phyloP scores from a whole-genome alignment of 2,797 vertebrate species.

The Lates japonicus region DNA sequence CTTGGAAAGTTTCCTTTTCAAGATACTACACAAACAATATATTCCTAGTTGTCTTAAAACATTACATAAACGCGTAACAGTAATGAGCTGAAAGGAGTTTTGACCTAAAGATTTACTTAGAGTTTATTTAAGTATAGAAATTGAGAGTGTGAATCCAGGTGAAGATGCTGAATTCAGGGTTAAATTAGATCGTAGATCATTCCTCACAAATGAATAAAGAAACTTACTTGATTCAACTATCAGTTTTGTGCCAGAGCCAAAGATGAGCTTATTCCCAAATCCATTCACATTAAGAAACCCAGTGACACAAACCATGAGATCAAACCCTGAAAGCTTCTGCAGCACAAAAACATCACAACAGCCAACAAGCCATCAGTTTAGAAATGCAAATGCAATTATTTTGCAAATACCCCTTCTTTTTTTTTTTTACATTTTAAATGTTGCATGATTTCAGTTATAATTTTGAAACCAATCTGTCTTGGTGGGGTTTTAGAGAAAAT shows the following conservation, averaged over 20 bases:
- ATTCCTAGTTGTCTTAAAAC: not conserved
- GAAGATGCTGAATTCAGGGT: not conserved
- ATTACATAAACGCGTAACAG: not conserved
- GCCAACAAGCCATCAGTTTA: too few relatives aligned
- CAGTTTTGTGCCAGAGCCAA: slow-evolving; percentile 42
- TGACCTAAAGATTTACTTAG: not conserved
- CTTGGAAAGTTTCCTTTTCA: not conserved
- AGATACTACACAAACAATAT: not conserved
- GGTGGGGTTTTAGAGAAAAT: too few relatives aligned
- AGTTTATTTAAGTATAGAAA: not conserved
- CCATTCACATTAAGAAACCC: slow-evolving; percentile 17
- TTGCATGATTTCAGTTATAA: too few relatives aligned
- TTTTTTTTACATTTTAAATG: too few relatives aligned
- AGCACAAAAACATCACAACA: too few relatives aligned
- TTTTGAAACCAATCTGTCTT: too few relatives aligned
- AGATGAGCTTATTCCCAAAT: slow-evolving; percentile 20
- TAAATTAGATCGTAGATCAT: not conserved
- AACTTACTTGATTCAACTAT: slow-evolving; percentile 24
- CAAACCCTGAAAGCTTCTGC: too few relatives aligned
- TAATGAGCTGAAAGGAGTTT: not conserved
- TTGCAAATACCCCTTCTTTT: too few relatives aligned
- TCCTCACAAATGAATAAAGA: not conserved
- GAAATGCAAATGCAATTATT: not conserved
- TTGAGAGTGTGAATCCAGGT: too few relatives aligned
- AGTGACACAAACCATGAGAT: not conserved